Conservation (phyloP, 1,140 invertebrate genomes). For the Brachystomella parvula region DNA sequence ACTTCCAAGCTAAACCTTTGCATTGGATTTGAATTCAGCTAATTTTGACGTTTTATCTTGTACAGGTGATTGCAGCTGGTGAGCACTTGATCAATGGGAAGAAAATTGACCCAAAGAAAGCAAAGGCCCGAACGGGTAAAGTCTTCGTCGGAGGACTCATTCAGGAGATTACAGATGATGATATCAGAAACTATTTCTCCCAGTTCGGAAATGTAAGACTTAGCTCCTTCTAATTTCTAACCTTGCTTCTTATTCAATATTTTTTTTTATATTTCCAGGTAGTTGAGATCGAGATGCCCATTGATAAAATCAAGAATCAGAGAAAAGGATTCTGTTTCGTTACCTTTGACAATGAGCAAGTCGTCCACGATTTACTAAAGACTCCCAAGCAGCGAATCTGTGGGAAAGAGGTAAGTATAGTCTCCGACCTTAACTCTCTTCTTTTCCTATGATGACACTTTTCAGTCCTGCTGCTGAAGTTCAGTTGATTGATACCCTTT, state of each 20-base stretch:
- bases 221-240: constrained; percentile 14
- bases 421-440: neutral
- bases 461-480: constrained; percentile 25
- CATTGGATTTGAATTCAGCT: neutral
- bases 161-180: constrained; percentile 80
- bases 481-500: constrained; percentile 37
- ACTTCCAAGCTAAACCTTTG: neutral
- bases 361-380: constrained; percentile 81
- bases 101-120: constrained; percentile 90
- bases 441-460: constrained; percentile 17
- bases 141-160: constrained; percentile 90
- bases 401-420: constrained; percentile 66
- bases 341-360: constrained; percentile 86
- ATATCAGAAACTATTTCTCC: constrained; percentile 82
- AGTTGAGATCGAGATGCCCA: constrained; percentile 88
- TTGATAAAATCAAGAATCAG: constrained; percentile 92
- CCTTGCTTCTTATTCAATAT: constrained; percentile 8
- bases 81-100: constrained; percentile 88
- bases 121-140: constrained; percentile 84
- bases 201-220: constrained; percentile 77
- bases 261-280: constrained; percentile 55
- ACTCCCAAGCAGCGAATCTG: constrained; percentile 84
- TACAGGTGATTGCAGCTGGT: constrained; percentile 63
- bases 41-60: constrained; percentile 32
- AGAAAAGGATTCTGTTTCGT: constrained; percentile 92